Evolutionary conservation across 2,888 invertebrate species (phyloP).

Genomic region (Drosophila basisetae): DNA sequence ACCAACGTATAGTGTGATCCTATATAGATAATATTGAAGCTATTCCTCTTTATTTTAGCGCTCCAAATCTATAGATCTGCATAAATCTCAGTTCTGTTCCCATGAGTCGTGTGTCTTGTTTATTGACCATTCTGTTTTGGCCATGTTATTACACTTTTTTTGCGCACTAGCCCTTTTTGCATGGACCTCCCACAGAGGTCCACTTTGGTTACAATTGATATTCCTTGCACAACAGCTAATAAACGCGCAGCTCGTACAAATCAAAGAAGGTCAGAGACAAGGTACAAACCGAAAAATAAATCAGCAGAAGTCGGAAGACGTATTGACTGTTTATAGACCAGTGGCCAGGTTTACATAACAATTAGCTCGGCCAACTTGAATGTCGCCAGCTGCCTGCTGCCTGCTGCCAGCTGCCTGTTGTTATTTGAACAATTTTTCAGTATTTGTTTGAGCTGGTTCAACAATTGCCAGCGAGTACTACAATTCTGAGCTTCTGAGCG

Average conservation of each 20-base stretch:
- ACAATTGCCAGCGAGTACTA: conserved; percentile 28
- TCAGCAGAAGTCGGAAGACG: conserved; percentile 6
- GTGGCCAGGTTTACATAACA: conserved; percentile 66
- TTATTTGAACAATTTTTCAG: conserved; percentile 18
- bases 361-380: conserved; percentile 48
- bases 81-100: background rate
- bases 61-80: background rate
- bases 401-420: background rate
- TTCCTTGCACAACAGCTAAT: conserved; percentile 43
- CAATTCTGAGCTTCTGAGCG: conserved; percentile 13
- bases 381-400: background rate
- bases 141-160: background rate
- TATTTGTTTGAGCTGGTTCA: conserved; percentile 36
- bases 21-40: background rate
- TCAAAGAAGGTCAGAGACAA: conserved; percentile 58
- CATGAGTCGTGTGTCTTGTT: background rate
- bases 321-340: conserved; percentile 37
- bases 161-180: background rate
- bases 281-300: conserved; percentile 15
- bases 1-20: no score
- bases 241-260: conserved; percentile 22
- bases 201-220: conserved; percentile 38
- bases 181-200: conserved; percentile 36
- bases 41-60: background rate
- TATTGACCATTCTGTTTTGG: background rate